These are phyloP conservation scores for Zaprionus nigranus DNA, from an alignment of 1,140 invertebrate genomes.

Conservation along the genomic window DNA sequence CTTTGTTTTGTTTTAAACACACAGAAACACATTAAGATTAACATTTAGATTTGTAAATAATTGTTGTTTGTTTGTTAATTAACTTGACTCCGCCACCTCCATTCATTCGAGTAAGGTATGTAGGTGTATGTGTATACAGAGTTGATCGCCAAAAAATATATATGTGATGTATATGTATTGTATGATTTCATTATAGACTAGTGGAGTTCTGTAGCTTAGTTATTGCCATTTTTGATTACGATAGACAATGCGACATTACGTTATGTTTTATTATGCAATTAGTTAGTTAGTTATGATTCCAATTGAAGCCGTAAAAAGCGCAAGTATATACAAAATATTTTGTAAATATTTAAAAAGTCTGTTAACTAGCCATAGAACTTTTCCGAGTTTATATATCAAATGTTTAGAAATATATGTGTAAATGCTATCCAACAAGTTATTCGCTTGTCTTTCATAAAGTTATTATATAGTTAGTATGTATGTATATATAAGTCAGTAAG, in stretches of 20 bases:
- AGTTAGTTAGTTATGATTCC: slow-evolving; percentile 43
- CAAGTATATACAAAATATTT: slow-evolving; percentile 82
- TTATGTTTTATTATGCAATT: slow-evolving; percentile 9
- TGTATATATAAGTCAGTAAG: slow-evolving; percentile 11
- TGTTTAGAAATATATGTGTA: slow-evolving; percentile 41
- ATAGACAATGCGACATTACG: slow-evolving; percentile 35
- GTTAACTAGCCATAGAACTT: slow-evolving; percentile 59
- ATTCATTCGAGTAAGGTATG: slow-evolving; percentile 23
- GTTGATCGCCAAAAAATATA: slow-evolving; percentile 70
- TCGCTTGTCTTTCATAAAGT: slow-evolving; percentile 9
- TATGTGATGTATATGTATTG: slow-evolving; percentile 34
- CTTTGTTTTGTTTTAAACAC: slow-evolving; percentile 44
- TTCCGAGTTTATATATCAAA: slow-evolving; percentile 35
- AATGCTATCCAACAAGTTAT: slow-evolving; percentile 48
- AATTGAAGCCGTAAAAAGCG: slow-evolving; percentile 78
- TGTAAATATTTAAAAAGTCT: slow-evolving; percentile 81
- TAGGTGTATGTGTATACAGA: slow-evolving; percentile 52
- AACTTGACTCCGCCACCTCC: slow-evolving; percentile 41
- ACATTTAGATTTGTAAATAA: slow-evolving; percentile 82
- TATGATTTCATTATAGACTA: slow-evolving; percentile 56
- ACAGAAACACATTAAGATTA: slow-evolving; percentile 67
- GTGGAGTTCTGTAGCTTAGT: slow-evolving; percentile 72
- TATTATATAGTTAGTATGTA: slow-evolving; percentile 10
- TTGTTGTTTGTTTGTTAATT: slow-evolving; percentile 59
- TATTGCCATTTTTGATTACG: slow-evolving; percentile 75